Conservation (phyloP, 2,797 vertebrate genomes). For the Crocodylus rhombifer region DNA sequence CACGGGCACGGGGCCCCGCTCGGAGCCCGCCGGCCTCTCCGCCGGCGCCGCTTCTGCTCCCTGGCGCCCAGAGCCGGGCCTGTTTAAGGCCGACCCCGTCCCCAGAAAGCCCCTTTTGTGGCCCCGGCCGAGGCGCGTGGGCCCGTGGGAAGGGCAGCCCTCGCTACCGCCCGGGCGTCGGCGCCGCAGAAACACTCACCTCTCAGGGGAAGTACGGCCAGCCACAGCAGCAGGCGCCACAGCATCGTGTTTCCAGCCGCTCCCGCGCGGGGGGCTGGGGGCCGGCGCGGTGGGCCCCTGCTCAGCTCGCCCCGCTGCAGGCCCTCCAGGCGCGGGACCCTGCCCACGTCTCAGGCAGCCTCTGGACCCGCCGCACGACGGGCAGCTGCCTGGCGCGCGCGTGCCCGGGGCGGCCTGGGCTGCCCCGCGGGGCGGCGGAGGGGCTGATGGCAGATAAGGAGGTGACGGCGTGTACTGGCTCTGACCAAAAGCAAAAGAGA, state of each 20-base stretch:
- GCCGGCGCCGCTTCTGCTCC: background rate
- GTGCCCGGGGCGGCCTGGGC: background rate
- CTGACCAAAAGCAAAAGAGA: slow-evolving; percentile 63
- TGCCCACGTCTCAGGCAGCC: background rate
- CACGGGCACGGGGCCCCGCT: too few relatives aligned
- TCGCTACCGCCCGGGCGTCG: slow-evolving; percentile 27
- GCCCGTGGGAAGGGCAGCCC: background rate
- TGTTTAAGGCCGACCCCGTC: background rate
- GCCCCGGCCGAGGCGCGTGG: background rate
- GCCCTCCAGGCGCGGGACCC: background rate
- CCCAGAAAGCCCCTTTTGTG: background rate
- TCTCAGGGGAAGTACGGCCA: background rate
- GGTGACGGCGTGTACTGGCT: rapidly evolving
- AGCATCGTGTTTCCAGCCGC: background rate
- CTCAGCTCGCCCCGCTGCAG: background rate
- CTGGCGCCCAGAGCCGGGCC: background rate
- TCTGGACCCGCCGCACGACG: background rate
- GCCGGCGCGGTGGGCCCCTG: too few relatives aligned
- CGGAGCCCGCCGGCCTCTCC: background rate
- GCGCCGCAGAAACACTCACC: slow-evolving; percentile 52
- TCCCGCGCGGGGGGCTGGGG: background rate
- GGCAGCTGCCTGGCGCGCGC: background rate
- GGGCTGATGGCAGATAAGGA: background rate
- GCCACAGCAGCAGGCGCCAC: slow-evolving; percentile 29
- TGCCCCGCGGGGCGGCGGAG: too few relatives aligned